These are phyloP conservation scores for Heliconius hortense DNA, from an alignment of 2,888 invertebrate genomes.

Conservation along the genomic window DNA sequence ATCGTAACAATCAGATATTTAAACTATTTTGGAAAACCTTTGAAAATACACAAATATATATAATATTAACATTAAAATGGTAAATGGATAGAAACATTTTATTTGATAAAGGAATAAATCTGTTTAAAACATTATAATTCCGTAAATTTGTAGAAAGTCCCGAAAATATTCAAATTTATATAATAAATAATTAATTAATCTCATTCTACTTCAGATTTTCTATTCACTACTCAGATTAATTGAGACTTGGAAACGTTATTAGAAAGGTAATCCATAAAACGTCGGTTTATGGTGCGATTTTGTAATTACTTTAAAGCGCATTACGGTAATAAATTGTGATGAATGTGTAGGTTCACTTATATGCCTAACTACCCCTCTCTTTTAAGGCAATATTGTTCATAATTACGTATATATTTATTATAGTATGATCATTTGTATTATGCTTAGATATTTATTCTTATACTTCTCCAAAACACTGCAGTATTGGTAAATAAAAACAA, in stretches of 20 bases:
- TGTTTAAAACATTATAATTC: not conserved
- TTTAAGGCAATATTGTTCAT: no score
- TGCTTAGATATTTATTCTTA: no score
- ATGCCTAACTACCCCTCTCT: not conserved
- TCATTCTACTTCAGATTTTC: slow-evolving; percentile 57
- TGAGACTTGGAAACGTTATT: slow-evolving; percentile 35
- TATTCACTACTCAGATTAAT: slow-evolving; percentile 52
- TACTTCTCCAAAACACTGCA: no score
- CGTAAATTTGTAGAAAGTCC: slow-evolving; percentile 4
- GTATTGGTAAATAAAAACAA: no score
- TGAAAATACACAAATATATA: not conserved
- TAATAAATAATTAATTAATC: slow-evolving; percentile 57
- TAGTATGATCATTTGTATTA: no score
- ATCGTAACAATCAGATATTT: not conserved
- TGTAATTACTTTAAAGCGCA: slow-evolving; percentile 20
- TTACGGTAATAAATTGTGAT: slow-evolving; percentile 12
- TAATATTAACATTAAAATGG: not conserved
- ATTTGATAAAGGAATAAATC: no score
- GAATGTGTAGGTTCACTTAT: slow-evolving; percentile 18
- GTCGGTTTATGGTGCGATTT: slow-evolving; percentile 22
- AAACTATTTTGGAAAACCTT: not conserved
- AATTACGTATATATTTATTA: no score
- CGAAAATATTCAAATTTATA: slow-evolving; percentile 55
- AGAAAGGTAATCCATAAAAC: slow-evolving; percentile 17
- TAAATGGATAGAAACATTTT: no score